Evolutionary conservation across 2,888 invertebrate species (phyloP), one percentile per base, ranked within the genome.

Genomic region (Galerucella calmariensis): DNA sequence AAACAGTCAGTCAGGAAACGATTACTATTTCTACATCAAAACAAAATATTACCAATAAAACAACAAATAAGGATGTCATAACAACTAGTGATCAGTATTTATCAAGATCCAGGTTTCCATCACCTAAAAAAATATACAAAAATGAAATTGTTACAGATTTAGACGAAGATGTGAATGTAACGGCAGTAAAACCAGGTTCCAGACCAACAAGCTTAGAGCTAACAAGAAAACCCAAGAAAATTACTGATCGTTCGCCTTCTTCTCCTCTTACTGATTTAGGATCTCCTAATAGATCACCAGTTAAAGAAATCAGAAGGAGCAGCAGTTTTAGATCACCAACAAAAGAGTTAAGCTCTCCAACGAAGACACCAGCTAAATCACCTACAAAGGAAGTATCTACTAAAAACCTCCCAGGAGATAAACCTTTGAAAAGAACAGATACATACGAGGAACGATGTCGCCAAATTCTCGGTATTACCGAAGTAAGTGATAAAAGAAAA

Each of bases 381-480:
- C 73, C 76, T 48, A 77, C 68, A 10, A 80, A 68, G 67, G 79
- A 76, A 20, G 66, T 51, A 20, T 44, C 61, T 80, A 89, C 89
- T 35, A 89, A 89, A 79, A 88, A 27, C 44, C 88, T 84, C 79
- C 89, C 89, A 84, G 84, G 51, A 82, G 86, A 80, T 75, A 84
- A 85, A 9, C 84, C 88, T 0, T 90, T 92, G 1, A 90, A 90
- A 78, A 89, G 93, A 80, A 90, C 92, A 53, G 93, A 94, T 85
- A 93, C 93, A 1, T 94, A 93, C 78, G 93, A 93, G 85, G 93
- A 93, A 84, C 88, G 93, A 48, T 93, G 93, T 79, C 89, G 92
- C 53, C 91, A 92, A 82, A 93, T 93, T 80, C 88, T 93, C 56
- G 93, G 93, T 3, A 91, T 93, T 88, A 86, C 89, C 66, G 88